Evolutionary conservation across 2,797 vertebrate species (phyloP).

Genomic region (Rhabdophis nuchalis): DNA sequence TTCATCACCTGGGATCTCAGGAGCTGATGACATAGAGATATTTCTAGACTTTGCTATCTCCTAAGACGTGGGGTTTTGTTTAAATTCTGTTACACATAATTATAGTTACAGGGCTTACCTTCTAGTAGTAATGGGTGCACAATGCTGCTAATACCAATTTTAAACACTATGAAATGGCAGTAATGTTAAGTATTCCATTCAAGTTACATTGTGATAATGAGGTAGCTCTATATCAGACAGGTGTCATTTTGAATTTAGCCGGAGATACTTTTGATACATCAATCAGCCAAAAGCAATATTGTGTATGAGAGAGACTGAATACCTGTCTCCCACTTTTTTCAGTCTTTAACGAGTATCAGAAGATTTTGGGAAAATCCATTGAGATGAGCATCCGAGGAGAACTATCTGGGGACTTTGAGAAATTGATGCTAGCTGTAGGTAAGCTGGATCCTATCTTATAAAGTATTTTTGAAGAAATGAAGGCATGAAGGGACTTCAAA

Average conservation of each 20-base stretch:
- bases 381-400: constrained; percentile 91
- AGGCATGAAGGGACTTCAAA: neutral
- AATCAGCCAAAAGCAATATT: neutral
- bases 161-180: neutral
- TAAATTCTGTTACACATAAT: neutral
- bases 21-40: neutral
- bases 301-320: neutral
- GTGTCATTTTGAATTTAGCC: neutral
- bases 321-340: neutral
- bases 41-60: neutral
- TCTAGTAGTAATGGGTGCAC: neutral
- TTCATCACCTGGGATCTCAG: neutral
- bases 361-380: constrained; percentile 81
- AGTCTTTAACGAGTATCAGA: constrained; percentile 95
- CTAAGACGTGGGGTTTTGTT: neutral
- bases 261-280: neutral
- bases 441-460: constrained; percentile 36
- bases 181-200: neutral
- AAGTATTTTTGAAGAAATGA: neutral
- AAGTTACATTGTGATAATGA: neutral
- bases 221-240: neutral
- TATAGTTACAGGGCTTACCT: neutral
- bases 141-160: neutral
- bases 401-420: constrained; percentile 93
- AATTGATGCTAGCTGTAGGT: constrained; percentile 94